phyloP scores from a whole-genome alignment of 2,113 vertebrate species.

The Anolis carolinensis region DNA sequence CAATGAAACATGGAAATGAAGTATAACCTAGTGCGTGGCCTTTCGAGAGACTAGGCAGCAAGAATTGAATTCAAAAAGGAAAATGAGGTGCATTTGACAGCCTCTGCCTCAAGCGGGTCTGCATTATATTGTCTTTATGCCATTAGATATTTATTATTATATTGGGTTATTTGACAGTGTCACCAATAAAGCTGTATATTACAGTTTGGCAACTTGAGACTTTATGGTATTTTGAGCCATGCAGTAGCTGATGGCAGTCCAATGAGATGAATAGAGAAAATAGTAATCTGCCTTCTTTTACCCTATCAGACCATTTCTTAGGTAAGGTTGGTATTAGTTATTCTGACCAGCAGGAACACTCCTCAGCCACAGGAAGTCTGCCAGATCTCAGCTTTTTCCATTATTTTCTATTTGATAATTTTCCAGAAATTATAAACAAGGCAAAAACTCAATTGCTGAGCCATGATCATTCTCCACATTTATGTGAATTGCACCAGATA shows the following conservation, averaged over 20 bases:
- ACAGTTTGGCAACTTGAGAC: neutral
- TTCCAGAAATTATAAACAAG: neutral
- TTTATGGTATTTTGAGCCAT: neutral
- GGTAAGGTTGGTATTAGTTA: neutral
- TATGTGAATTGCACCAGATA: neutral
- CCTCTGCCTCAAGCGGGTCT: neutral
- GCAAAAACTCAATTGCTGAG: neutral
- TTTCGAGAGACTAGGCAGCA: neutral
- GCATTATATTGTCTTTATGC: neutral
- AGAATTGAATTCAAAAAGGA: neutral
- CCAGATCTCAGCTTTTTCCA: neutral
- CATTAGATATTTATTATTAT: neutral
- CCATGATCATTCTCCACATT: neutral
- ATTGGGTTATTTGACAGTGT: neutral
- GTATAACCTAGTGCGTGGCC: neutral
- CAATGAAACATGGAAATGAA: conserved; percentile 21
- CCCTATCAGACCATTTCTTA: neutral
- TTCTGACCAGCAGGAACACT: neutral
- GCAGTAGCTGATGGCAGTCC: neutral
- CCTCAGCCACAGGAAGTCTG: neutral
- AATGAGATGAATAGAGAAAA: neutral
- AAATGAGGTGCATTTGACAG: neutral
- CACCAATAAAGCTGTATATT: neutral
- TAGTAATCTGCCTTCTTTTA: neutral
- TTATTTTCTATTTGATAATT: neutral